A percentile compares a stretch with the other conserved stretches of the same genome.
Evolutionary conservation across 1,140 invertebrate species (phyloP).

Genomic region (Procambarus virginalis): DNA sequence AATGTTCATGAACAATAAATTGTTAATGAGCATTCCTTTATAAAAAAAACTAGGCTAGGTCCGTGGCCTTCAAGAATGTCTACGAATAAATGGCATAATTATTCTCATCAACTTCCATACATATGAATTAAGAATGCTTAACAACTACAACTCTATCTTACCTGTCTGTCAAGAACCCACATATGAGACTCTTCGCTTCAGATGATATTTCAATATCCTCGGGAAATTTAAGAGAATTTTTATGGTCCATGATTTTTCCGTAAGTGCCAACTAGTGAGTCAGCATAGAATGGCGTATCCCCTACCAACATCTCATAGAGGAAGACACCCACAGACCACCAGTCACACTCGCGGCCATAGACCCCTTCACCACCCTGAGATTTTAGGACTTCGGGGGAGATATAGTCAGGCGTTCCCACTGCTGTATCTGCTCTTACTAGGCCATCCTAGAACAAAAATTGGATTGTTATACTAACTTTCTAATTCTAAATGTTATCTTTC

Average conservation of each 20-base stretch:
- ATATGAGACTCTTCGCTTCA: slow-evolving; percentile 94
- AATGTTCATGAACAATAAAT: too few species aligned
- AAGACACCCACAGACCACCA: slow-evolving; percentile 99
- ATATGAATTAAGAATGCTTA: too few species aligned
- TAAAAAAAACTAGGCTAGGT: too few species aligned
- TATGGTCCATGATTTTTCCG: slow-evolving; percentile 99
- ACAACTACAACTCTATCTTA: slow-evolving; percentile 70
- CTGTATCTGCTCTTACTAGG: slow-evolving; percentile 95
- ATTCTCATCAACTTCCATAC: too few species aligned
- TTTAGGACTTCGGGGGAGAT: slow-evolving; percentile 99
- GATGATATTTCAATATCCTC: slow-evolving; percentile 94
- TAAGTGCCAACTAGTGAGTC: slow-evolving; percentile 98
- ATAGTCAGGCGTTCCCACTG: slow-evolving; percentile 99
- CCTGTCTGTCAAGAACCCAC: slow-evolving; percentile 93
- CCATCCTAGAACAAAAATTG: slow-evolving; percentile 81
- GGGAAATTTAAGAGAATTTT: slow-evolving; percentile 96
- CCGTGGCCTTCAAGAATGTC: too few species aligned
- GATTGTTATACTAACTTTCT: too few species aligned
- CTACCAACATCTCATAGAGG: slow-evolving; percentile 98
- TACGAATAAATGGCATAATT: too few species aligned
- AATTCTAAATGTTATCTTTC: too few species aligned
- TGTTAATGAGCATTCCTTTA: too few species aligned
- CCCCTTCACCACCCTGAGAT: slow-evolving; percentile 96
- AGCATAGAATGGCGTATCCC: slow-evolving; percentile 99
- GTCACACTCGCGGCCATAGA: slow-evolving; percentile 97